Percentiles rank a stretch among this genome's conserved stretches.
phyloP scores from a whole-genome alignment of 2,113 vertebrate genomes.

The Sinocyclocheilus anshuiensis region DNA sequence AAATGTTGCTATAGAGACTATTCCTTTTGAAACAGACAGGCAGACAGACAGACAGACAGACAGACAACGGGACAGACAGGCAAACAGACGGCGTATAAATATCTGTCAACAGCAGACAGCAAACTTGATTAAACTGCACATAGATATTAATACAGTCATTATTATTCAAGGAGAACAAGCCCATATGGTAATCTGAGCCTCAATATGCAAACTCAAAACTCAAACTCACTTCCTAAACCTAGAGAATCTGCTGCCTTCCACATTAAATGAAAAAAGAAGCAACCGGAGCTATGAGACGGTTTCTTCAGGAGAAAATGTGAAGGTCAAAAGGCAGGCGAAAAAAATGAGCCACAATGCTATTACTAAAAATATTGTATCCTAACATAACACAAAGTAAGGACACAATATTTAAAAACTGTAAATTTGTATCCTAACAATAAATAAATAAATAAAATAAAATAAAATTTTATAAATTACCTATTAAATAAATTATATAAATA shows the following conservation, averaged over 20 bases:
- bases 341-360: not conserved
- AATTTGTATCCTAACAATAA: too few relatives aligned
- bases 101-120: conserved; percentile 18
- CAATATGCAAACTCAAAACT: conserved; percentile 31
- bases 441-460: too few relatives aligned
- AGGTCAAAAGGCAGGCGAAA: not conserved
- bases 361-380: not conserved
- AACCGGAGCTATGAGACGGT: not conserved
- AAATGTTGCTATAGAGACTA: conserved; percentile 3
- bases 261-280: not conserved
- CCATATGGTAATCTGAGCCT: conserved; percentile 21
- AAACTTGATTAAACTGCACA: conserved; percentile 33
- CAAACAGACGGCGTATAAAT: not conserved
- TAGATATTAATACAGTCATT: conserved; percentile 38
- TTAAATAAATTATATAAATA: too few relatives aligned
- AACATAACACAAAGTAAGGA: not conserved
- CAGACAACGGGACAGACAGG: not conserved
- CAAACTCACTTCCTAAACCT: conserved; percentile 2
- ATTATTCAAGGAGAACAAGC: conserved; percentile 37
- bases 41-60: not conserved
- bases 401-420: too few relatives aligned
- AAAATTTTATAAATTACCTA: too few relatives aligned
- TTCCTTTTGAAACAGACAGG: not conserved
- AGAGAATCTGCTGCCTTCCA: not conserved
- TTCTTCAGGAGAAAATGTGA: not conserved